Evolutionary conservation across 2,797 vertebrate species (phyloP), one percentile per base, ranked within the genome.

Genomic region (Acanthiza pusilla): DNA sequence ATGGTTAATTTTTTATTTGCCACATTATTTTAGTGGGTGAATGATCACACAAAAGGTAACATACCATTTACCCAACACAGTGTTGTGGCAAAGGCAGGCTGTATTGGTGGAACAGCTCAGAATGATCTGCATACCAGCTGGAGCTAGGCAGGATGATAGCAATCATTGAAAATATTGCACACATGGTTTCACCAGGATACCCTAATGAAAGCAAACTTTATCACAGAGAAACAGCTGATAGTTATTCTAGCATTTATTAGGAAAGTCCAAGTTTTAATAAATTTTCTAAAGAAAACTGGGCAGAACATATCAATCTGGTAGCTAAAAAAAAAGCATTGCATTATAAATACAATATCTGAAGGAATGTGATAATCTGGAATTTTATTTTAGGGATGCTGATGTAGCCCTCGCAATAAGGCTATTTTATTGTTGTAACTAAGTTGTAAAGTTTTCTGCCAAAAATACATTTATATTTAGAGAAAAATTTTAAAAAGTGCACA

Each of bases 141-240:
- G 63, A 91, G 81, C 47, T 27, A 95, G 50, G 68, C 89, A 89
- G 84, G 89, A 94, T 94, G 94, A 95, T 54, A 96, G 91, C 71
- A 93, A 89, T 93, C 90, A 82, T 0, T 38, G 86, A 77, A 93
- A 94, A 87, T 93, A 93, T 65, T 94, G 91, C 93, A 96, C 96
- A 96, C 94, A 94, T 94, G 89, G 93, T 91, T 94, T 89, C 91
- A 87, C 72, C 77, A 75, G 66, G 66, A 79, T 62, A 82, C 40
- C 25, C 75, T 89, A 96, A 94, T 89, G 95, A 96, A 96, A 95
- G 68, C 45, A 89, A 93, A 92, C 54, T 55, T 94, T 89, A 89
- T 77, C 89, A 78, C 91, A 89, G 62, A 89, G 75, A 51, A 96
- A 95, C 92, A 95, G 94, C 89, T 96, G 93, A 96, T 85, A 96